Percentiles rank a stretch among this genome's conserved stretches.
Evolutionary conservation across 2,797 vertebrate species (phyloP).

Genomic region (Ctenopoma multispine): DNA sequence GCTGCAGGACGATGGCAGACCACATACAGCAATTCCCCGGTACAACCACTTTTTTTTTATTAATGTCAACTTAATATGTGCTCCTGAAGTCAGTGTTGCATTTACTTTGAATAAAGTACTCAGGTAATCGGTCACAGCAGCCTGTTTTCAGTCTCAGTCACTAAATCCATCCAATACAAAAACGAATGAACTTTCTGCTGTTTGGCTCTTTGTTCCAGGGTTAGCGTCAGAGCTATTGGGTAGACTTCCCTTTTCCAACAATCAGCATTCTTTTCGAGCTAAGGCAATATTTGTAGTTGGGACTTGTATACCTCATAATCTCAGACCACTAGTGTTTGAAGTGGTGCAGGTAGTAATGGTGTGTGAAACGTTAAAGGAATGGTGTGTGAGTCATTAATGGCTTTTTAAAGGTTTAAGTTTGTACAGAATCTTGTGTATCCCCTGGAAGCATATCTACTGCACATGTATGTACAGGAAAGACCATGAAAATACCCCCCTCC

Average conservation of each 20-base stretch:
- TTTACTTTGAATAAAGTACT: background rate
- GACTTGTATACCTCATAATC: background rate
- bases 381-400: background rate
- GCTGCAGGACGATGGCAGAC: constrained; percentile 15
- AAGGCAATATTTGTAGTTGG: background rate
- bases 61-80: background rate
- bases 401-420: constrained; percentile 3
- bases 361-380: constrained; percentile 1
- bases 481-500: background rate
- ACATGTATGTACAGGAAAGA: background rate
- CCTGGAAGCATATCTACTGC: background rate
- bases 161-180: constrained; percentile 21
- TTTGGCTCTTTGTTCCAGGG: constrained; percentile 23
- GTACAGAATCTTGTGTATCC: background rate
- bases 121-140: background rate
- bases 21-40: constrained; percentile 28
- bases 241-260: background rate
- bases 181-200: constrained; percentile 21
- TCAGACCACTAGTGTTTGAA: background rate
- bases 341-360: background rate
- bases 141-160: constrained; percentile 9
- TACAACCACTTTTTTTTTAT: constrained; percentile 11
- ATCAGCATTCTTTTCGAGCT: background rate
- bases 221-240: constrained; percentile 13
- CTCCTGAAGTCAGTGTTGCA: background rate